Evolutionary conservation across 1,140 invertebrate species (phyloP).

Genomic region (Drosophila bocqueti): DNA sequence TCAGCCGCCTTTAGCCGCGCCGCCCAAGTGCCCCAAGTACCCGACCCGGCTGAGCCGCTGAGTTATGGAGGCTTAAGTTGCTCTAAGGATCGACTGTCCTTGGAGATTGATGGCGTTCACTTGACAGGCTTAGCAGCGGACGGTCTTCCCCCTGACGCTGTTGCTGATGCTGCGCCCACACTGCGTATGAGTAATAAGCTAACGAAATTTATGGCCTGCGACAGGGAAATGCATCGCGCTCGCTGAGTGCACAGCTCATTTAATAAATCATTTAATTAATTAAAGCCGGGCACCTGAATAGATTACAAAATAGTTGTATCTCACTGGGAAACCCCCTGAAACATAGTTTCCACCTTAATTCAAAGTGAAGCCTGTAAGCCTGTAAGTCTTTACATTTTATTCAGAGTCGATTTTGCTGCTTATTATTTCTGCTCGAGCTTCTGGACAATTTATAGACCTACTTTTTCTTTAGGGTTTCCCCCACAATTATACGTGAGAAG

Average conservation of each 20-base stretch:
- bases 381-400: background rate
- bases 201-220: slow-evolving; percentile 22
- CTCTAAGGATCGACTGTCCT: slow-evolving; percentile 29
- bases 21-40: slow-evolving; percentile 18
- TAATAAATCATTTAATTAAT: slow-evolving; percentile 79
- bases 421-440: background rate
- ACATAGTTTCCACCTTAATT: background rate
- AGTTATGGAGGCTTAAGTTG: slow-evolving; percentile 62
- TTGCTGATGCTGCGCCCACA: background rate
- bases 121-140: slow-evolving; percentile 58
- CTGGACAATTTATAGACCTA: background rate
- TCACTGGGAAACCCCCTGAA: background rate
- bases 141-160: background rate
- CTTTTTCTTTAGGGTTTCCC: background rate
- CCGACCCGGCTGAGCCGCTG: slow-evolving; percentile 52
- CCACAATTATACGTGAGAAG: slow-evolving; percentile 33
- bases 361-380: background rate
- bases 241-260: slow-evolving; percentile 57
- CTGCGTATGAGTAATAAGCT: slow-evolving; percentile 53
- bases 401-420: background rate
- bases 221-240: slow-evolving; percentile 19
- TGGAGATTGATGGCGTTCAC: slow-evolving; percentile 64
- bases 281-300: slow-evolving; percentile 12
- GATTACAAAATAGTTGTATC: background rate
- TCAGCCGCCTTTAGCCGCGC: background rate